Evolutionary conservation across 2,797 vertebrate genomes (phyloP).

Genomic region (Pristis pectinata): DNA sequence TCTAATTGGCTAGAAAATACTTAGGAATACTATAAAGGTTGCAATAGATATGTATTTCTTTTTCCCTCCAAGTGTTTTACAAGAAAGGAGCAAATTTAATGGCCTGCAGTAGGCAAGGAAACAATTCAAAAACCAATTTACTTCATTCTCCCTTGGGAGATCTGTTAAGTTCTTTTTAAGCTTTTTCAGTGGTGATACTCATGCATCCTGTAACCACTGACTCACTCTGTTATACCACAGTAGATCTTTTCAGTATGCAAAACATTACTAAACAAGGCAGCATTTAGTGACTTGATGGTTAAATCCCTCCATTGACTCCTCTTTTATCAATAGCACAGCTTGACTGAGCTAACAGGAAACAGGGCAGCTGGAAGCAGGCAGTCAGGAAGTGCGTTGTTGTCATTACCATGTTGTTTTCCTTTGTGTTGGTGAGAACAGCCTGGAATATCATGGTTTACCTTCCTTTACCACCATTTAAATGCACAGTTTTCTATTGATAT

Average conservation of each 20-base stretch:
- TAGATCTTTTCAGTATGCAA: not conserved
- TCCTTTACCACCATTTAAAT: not conserved
- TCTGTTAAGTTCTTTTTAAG: not conserved
- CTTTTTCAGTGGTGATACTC: not conserved
- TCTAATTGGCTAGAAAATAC: not conserved
- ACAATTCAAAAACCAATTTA: not conserved
- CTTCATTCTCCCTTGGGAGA: not conserved
- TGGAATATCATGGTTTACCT: not conserved
- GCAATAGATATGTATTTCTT: not conserved
- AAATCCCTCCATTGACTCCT: conserved; percentile 26
- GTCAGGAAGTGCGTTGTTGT: conserved; percentile 20
- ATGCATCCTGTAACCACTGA: not conserved
- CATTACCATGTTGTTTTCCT: not conserved
- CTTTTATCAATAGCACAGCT: not conserved
- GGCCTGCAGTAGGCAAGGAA: not conserved
- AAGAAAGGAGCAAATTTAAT: not conserved
- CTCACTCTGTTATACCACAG: conserved; percentile 7
- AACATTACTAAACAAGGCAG: not conserved
- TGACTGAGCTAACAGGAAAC: conserved; percentile 24
- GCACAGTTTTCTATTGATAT: not conserved
- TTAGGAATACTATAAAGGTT: not conserved
- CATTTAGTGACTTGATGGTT: conserved; percentile 11
- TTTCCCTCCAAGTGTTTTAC: not conserved
- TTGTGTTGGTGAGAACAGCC: conserved; percentile 5
- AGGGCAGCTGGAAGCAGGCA: conserved; percentile 17